Conservation (phyloP, 2,888 invertebrate species). For the Lucinisca nassula region DNA sequence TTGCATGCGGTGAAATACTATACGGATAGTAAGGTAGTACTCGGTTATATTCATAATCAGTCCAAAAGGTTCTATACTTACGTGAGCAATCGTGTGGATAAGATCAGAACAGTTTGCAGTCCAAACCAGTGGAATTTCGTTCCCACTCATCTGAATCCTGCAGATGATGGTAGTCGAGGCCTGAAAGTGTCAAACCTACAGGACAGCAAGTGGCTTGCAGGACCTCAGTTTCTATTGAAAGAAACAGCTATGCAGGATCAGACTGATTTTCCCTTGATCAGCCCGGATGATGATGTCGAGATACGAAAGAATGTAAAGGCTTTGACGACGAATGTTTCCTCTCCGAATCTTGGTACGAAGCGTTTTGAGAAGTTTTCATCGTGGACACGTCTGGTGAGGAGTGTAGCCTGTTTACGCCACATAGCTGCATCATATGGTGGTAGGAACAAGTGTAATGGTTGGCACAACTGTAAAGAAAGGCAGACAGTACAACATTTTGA, state of each 20-base stretch:
- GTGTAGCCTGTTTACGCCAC: slow-evolving; percentile 10
- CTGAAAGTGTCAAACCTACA: slow-evolving; percentile 21
- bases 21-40: slow-evolving; percentile 65
- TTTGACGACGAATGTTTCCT: neutral
- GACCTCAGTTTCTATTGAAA: slow-evolving; percentile 14
- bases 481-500: neutral
- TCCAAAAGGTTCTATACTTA: slow-evolving; percentile 64
- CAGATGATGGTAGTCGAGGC: slow-evolving; percentile 58
- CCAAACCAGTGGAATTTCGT: slow-evolving; percentile 68
- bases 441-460: slow-evolving; percentile 38
- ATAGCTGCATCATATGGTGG: neutral
- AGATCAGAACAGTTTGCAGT: slow-evolving; percentile 20
- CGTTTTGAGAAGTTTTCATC: slow-evolving; percentile 48
- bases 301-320: neutral
- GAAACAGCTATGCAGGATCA: neutral
- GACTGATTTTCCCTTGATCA: slow-evolving; percentile 23
- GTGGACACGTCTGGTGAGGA: slow-evolving; percentile 3
- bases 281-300: slow-evolving; percentile 50
- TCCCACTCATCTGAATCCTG: slow-evolving; percentile 60
- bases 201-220: slow-evolving; percentile 54
- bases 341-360: neutral
- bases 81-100: slow-evolving; percentile 61
- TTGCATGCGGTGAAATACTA: slow-evolving; percentile 39
- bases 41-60: slow-evolving; percentile 65
- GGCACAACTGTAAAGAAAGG: slow-evolving; percentile 29